Evolutionary conservation across 1,140 invertebrate genomes (phyloP), one percentile per base, ranked within the genome.

Genomic region (Sarcophaga bullata): DNA sequence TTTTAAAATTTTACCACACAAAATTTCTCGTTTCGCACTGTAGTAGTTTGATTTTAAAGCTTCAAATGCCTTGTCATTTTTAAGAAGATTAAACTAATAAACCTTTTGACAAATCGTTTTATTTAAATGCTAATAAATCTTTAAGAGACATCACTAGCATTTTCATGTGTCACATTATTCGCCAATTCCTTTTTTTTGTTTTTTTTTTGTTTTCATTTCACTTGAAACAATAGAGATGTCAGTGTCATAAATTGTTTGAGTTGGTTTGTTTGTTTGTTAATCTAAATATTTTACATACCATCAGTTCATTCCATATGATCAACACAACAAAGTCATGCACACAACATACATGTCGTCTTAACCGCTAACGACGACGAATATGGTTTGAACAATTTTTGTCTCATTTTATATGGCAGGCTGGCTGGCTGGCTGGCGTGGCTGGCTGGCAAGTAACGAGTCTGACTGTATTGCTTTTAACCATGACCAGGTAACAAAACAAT

Each of bases 401-500:
- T 37, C 25, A 37, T 37, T 37, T 37, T 37, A 37, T 37, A 37
- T 37, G 25, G 4, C 25, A 37, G 25, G 4, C 25, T 37, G 25
- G 25, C 25, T n/a, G n/a, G n/a, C n/a, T n/a, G n/a, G n/a, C n/a
- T n/a, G n/a, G n/a, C n/a, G n/a, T n/a, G n/a, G n/a, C n/a, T n/a
- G 25, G 4, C 25, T 37, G 25, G 25, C 25, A 37, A 37, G 25
- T 52, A 52, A 10, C 9, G 50, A 52, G 50, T 52, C 25, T 52
- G 50, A 3, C 6, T 1, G 0, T 52, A 6, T 52, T 52, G 9
- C 50, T 68, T 68, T 68, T 68, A 68, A 68, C 62, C 62, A 68
- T 68, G 62, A 68, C 62, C 62, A 68, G 62, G 62, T 68, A 68
- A 19, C 62, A 68, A 68, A 68, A 68, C 62, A 68, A 68, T 68